Base-by-base conservation (phyloP, 2,888 invertebrate species). In the Drosophila subquinaria region DNA sequence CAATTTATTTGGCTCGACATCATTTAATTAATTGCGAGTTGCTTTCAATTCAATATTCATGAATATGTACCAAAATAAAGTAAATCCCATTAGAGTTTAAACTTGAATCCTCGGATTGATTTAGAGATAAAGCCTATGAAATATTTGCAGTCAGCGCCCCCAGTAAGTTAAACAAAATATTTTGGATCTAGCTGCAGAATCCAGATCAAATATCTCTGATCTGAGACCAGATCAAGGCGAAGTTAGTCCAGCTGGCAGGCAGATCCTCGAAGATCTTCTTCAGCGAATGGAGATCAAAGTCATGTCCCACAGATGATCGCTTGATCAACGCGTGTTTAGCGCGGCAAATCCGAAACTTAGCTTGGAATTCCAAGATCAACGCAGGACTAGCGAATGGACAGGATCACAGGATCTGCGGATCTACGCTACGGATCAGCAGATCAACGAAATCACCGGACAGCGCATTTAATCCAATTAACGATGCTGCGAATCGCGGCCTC, bases 391-490 rank as follows among this genome's bases (percentile, higher is more conserved):
- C 72, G 55, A 20, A 45, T 11, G 13, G 40, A 40, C 38, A 35
- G 78, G 76, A 76, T 77, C 74, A 74, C 59, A 60, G 64, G 40
- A 76, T 56, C 63, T 47, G 35, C 50, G 30, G 42, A 66, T 60
- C 38, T 35, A n/a, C 59, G 64, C 38, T 35, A 11, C 59, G 64
- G 40, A 76, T 56, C 63, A 47, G 33, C 23, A 57, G 75, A 62
- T 77, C 57, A 73, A 42, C 45, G 6, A 61, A 75, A 75, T 68
- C 79, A 79, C 59, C 75, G 81, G 73, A 79, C 81, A 73, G 70
- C 67, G 83, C 78, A 80, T 86, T 87, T 89, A 89, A 87, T 87
- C 86, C 90, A 87, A 89, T 87, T 89, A 87, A 81, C 79, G 63
- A 88, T 59, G 51, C 80, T 65, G 62, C 65, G 48, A 47, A 35